Percentiles rank a stretch among this genome's conserved stretches.
phyloP scores from a whole-genome alignment of 2,797 vertebrate genomes.

The Sphaeramia orbicularis region DNA sequence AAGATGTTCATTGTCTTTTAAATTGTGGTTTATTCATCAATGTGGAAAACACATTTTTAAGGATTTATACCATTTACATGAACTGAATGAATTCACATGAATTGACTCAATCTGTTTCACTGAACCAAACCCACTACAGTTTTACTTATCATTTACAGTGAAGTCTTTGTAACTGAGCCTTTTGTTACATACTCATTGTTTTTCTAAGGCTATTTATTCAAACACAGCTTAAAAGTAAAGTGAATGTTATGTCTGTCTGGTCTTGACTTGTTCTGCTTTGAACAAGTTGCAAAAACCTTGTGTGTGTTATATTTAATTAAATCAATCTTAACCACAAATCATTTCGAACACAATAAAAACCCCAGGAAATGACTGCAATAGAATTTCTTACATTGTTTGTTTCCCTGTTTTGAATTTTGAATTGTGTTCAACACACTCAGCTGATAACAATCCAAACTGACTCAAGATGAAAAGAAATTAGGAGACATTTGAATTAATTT shows the following conservation, averaged over 20 bases:
- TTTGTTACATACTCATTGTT: conserved; percentile 41
- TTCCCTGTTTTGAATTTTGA: no score
- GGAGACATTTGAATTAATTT: no score
- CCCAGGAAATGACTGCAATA: no score
- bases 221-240: conserved; percentile 14
- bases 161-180: not conserved
- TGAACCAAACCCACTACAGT: conserved; percentile 3
- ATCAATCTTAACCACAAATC: no score
- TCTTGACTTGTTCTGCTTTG: not conserved
- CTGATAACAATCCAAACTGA: no score
- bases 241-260: not conserved
- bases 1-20: not conserved
- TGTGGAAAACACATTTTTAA: conserved; percentile 13
- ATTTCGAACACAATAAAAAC: no score
- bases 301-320: not conserved
- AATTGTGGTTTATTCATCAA: not conserved
- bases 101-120: not conserved
- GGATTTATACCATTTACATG: conserved; percentile 9
- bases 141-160: not conserved
- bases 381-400: no score
- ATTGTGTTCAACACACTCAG: no score
- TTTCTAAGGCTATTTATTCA: conserved; percentile 35
- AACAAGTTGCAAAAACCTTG: not conserved
- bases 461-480: no score
- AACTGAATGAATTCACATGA: not conserved